phyloP scores from a whole-genome alignment of 2,113 vertebrate genomes.

The Australoheros scitulus region DNA sequence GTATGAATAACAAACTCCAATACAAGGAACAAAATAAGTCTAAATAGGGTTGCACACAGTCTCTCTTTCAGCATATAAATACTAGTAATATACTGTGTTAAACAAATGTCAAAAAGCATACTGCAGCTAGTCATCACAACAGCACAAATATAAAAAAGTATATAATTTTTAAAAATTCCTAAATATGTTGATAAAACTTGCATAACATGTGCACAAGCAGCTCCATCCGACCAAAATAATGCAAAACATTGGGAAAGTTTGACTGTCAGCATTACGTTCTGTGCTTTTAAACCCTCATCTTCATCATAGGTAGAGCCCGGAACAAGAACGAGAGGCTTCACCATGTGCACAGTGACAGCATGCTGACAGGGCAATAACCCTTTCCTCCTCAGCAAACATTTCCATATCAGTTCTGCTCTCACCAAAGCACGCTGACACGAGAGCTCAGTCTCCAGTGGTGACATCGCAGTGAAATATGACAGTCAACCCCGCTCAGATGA shows the following conservation, averaged over 20 bases:
- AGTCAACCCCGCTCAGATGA: slow-evolving; percentile 49
- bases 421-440: slow-evolving; percentile 37
- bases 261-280: slow-evolving; percentile 6
- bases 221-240: neutral
- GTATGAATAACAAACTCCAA: neutral
- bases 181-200: neutral
- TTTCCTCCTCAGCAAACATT: slow-evolving; percentile 63
- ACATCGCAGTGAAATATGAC: slow-evolving; percentile 65
- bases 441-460: slow-evolving; percentile 58
- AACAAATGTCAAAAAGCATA: neutral
- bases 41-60: neutral
- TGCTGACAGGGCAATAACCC: slow-evolving; percentile 64
- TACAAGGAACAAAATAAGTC: neutral
- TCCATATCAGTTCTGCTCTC: slow-evolving; percentile 47
- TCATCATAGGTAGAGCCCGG: neutral
- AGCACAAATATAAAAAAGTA: neutral
- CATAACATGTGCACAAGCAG: neutral
- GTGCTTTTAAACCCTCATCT: slow-evolving; percentile 25
- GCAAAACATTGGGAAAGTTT: neutral
- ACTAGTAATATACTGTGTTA: neutral
- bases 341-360: slow-evolving; percentile 27
- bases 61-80: neutral
- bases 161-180: neutral
- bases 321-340: slow-evolving; percentile 8
- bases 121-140: neutral